Evolutionary conservation across 2,797 vertebrate genomes (phyloP).

Genomic region (Bovichtus variegatus): DNA sequence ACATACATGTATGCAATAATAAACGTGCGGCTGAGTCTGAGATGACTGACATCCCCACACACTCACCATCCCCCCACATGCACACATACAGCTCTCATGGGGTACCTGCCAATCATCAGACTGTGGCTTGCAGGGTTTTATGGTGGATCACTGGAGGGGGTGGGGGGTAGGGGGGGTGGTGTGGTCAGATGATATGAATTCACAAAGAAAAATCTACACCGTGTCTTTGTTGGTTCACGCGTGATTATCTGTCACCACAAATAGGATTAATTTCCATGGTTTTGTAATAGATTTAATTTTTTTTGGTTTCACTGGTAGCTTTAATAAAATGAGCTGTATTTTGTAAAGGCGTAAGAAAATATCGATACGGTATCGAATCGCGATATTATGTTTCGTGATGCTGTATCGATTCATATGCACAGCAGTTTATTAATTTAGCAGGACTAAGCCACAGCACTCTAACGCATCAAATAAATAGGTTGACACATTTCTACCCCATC

Average conservation of each 20-base stretch:
- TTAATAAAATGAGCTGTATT: not conserved
- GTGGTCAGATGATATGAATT: not conserved
- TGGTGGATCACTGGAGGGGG: constrained; percentile 39
- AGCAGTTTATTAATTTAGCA: not conserved
- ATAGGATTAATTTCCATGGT: not conserved
- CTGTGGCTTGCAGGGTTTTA: constrained; percentile 57
- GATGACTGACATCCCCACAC: constrained; percentile 47
- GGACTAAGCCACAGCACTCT: not conserved
- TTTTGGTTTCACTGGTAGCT: not conserved
- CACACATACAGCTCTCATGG: constrained; percentile 53
- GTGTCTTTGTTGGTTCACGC: not conserved
- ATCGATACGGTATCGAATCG: no score
- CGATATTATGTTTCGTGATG: no score
- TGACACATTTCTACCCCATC: not conserved
- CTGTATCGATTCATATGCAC: not conserved
- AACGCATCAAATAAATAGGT: not conserved
- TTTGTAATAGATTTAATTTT: not conserved
- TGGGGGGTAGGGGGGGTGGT: not conserved
- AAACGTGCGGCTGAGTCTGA: constrained; percentile 25
- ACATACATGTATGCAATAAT: constrained; percentile 27
- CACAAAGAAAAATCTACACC: constrained; percentile 12
- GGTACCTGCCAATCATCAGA: constrained; percentile 71
- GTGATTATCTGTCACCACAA: not conserved
- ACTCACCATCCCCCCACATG: constrained; percentile 33
- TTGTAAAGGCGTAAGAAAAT: no score